Percentiles rank a stretch among this genome's conserved stretches.
Evolutionary conservation across 2,113 vertebrate genomes (phyloP).

Genomic region (Sander vitreus): DNA sequence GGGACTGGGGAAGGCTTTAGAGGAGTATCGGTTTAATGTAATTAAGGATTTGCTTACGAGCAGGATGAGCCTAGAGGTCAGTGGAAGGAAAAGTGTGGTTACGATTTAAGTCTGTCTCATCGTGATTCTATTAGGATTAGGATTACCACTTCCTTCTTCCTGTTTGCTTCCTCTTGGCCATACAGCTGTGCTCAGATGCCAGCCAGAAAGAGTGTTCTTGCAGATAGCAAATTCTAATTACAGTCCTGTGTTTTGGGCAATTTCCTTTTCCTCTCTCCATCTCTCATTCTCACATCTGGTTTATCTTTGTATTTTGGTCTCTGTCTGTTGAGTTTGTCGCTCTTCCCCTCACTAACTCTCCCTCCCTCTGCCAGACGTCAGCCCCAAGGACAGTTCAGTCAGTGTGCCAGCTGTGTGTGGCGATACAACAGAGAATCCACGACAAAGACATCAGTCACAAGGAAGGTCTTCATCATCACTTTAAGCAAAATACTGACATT

Average conservation of each 20-base stretch:
- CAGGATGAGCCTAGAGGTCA: slow-evolving; percentile 72
- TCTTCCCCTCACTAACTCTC: slow-evolving; percentile 10
- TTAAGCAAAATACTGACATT: not conserved
- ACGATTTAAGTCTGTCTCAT: slow-evolving; percentile 29
- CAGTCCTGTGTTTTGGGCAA: slow-evolving; percentile 34
- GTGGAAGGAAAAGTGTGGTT: slow-evolving; percentile 25
- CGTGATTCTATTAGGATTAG: slow-evolving; percentile 65
- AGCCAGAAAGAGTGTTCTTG: slow-evolving; percentile 46
- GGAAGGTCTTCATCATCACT: slow-evolving; percentile 26
- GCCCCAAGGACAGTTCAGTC: slow-evolving; percentile 37
- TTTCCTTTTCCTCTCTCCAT: slow-evolving; percentile 59
- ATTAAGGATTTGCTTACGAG: slow-evolving; percentile 46
- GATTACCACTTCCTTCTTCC: slow-evolving; percentile 80
- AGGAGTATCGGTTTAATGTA: slow-evolving; percentile 52
- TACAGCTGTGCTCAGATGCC: slow-evolving; percentile 68
- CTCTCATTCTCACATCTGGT: slow-evolving; percentile 73
- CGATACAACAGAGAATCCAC: slow-evolving; percentile 15
- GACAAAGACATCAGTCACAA: slow-evolving; percentile 25
- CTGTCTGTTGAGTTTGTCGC: slow-evolving; percentile 30
- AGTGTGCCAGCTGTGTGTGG: slow-evolving; percentile 46
- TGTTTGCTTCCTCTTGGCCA: slow-evolving; percentile 76
- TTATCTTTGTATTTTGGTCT: slow-evolving; percentile 53
- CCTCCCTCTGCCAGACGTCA: slow-evolving; percentile 11
- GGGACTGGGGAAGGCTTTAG: slow-evolving; percentile 37
- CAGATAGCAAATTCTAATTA: slow-evolving; percentile 68